Evolutionary conservation across 2,797 vertebrate species (phyloP), one percentile per base, ranked within the genome.

Genomic region (Choloepus didactylus): DNA sequence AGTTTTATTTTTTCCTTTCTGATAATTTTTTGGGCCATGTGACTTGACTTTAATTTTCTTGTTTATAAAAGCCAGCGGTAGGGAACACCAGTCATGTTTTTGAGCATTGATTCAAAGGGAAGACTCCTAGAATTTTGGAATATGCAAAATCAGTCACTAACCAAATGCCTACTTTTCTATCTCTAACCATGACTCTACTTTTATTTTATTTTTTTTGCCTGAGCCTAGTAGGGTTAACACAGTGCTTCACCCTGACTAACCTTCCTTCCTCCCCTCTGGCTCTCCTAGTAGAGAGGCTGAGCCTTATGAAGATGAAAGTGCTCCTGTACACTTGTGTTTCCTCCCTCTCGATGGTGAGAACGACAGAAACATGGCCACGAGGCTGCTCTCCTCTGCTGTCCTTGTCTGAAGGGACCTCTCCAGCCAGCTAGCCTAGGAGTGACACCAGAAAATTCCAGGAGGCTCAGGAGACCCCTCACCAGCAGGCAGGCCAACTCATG

Each of bases 401-500:
- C 60, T 46, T 46, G 56, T n/a, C 80, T 25, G 21, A 6, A 1
- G 75, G 79, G 27, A 67, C 41, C 31, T 19, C 44, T 0, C 3
- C 23, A 19, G 31, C 27, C 6, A 27, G 35, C 76, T 18, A 54
- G 60, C 38, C 80, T 9, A 11, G 75, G 44, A 16, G 14, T 0
- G 18, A 27, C 46, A 46, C 3, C 41, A 2, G 15, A 10, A 5
- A 7, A 38, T 35, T 9, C 19, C 3, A 0, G 49, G 6, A 41
- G 25, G 0, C 35, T 31, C 14, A 27, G 31, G 9, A 3, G 5
- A 54, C 44, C 21, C 14, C 35, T 38, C 1, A 0, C 9, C 3
- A 49, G 46, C 49, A 3, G n/a, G 66, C 12, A 6, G 46, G 85
- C 64, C 51, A 9, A 1, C 35, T 6, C 46, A 2, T 0, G 0